These are phyloP conservation scores for Serinus canaria DNA, from an alignment of 2,113 vertebrate genomes.

Conservation along the genomic window DNA sequence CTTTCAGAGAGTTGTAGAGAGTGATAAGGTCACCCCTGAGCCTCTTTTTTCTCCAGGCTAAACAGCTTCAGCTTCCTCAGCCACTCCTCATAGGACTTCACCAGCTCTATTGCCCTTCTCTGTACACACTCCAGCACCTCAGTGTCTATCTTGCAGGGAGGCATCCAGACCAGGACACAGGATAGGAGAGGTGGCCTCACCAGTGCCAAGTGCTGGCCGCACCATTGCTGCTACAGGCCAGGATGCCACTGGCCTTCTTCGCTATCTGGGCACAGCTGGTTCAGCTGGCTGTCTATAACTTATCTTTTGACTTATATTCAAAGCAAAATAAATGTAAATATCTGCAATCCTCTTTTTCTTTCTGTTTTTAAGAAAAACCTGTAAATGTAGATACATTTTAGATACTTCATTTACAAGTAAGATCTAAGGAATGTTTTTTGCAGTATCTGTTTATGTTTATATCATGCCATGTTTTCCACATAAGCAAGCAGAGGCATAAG, in stretches of 20 bases:
- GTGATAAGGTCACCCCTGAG: background rate
- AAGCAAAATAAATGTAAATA: background rate
- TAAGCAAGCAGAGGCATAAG: background rate
- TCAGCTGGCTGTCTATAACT: background rate
- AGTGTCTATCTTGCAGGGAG: background rate
- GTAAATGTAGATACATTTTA: background rate
- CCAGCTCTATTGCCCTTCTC: background rate
- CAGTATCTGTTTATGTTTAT: background rate
- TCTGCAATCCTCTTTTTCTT: background rate
- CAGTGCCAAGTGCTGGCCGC: background rate
- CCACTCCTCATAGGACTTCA: background rate
- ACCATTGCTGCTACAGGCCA: background rate
- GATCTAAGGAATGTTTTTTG: background rate
- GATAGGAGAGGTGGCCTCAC: background rate
- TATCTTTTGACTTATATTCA: background rate
- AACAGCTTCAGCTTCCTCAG: accelerated
- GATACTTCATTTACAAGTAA: background rate
- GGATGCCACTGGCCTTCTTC: background rate
- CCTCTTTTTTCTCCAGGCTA: background rate
- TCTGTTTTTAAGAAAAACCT: background rate
- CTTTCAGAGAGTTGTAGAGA: background rate
- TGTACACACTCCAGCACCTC: background rate
- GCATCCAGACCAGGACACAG: background rate
- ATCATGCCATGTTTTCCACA: background rate
- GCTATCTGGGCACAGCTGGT: too few species aligned